Evolutionary conservation across 2,888 invertebrate genomes (phyloP).

Genomic region (Caenorhabditis sp.): DNA sequence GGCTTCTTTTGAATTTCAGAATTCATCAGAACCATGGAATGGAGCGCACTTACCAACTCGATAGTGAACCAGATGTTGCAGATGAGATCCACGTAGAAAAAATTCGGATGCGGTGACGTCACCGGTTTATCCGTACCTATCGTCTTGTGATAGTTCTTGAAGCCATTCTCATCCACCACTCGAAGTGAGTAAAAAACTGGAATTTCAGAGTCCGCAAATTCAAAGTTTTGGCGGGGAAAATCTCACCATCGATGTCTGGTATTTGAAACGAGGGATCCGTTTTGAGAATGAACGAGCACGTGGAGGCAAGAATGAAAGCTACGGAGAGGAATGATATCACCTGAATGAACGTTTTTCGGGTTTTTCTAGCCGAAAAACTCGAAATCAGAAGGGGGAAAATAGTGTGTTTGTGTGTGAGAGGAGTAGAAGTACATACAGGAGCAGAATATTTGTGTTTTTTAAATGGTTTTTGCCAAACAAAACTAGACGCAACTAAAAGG

Average conservation of each 20-base stretch:
- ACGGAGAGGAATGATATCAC: constrained; percentile 94
- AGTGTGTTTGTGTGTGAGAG: too few species aligned
- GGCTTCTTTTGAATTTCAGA: background rate
- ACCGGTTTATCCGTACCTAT: constrained; percentile 75
- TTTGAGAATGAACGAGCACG: constrained; percentile 95
- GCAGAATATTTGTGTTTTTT: background rate
- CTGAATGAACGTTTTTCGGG: constrained; percentile 86
- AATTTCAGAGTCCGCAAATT: constrained; percentile 8
- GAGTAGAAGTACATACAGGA: constrained; percentile 17
- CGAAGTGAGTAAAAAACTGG: constrained; percentile 68
- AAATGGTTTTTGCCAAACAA: background rate
- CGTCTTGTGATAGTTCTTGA: constrained; percentile 62
- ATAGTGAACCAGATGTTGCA: constrained; percentile 98
- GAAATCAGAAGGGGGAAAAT: constrained; percentile 9
- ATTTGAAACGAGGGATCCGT: constrained; percentile 97
- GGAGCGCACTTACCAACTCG: constrained; percentile 86
- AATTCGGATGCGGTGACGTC: constrained; percentile 85
- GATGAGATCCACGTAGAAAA: constrained; percentile 93
- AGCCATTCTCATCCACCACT: constrained; percentile 64
- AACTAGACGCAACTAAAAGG: background rate
- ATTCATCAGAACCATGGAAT: too few species aligned
- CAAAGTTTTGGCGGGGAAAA: background rate
- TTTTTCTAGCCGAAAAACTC: constrained; percentile 5
- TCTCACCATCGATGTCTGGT: constrained; percentile 86
- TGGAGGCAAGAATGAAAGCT: constrained; percentile 96